Evolutionary conservation across 1,140 invertebrate species (phyloP).

Genomic region (Littorina saxatilis): DNA sequence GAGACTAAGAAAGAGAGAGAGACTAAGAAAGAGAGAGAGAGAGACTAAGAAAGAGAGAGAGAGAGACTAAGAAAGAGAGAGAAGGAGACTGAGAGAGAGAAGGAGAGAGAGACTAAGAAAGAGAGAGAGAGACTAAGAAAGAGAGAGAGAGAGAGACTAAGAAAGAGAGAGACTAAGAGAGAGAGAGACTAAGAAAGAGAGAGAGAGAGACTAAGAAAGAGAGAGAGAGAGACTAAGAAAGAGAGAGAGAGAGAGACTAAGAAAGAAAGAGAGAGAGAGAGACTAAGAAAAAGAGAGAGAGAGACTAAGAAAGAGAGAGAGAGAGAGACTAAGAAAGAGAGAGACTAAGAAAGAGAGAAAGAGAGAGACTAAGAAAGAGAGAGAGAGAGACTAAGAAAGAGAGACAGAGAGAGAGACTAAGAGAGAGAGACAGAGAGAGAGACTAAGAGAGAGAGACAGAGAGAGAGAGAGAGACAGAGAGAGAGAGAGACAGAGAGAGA

Average conservation of each 20-base stretch:
- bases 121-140: no score
- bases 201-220: no score
- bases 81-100: no score
- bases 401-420: background rate
- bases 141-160: no score
- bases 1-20: no score
- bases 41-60: no score
- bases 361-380: background rate
- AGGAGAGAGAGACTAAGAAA: no score
- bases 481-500: background rate
- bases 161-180: no score
- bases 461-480: background rate
- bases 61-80: no score
- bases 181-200: no score
- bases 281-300: background rate
- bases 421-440: background rate
- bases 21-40: no score
- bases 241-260: background rate
- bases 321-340: background rate
- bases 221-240: no score
- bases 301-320: background rate
- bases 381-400: background rate
- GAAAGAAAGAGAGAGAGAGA: conserved; percentile 1
- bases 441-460: background rate
- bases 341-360: background rate